Conservation (phyloP, 2,113 vertebrate species). For the Hystrix cristata region DNA sequence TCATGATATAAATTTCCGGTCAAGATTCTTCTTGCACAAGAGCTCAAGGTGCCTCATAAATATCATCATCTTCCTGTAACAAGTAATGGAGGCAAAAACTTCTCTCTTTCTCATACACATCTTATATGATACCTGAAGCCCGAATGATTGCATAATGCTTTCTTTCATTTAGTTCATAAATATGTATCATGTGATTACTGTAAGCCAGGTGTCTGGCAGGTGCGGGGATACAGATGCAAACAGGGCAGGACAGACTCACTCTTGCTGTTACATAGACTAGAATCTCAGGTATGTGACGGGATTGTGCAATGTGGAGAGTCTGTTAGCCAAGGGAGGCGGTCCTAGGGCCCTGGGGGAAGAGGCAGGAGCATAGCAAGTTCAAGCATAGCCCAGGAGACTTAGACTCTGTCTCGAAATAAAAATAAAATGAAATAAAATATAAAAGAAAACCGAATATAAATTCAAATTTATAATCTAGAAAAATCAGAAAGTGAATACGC, state of each 20-base stretch:
- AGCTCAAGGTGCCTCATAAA: neutral
- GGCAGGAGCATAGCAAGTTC: neutral
- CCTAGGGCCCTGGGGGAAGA: neutral
- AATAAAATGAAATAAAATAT: neutral
- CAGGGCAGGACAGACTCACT: neutral
- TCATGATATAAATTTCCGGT: neutral
- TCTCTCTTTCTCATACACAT: neutral
- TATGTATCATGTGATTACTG: neutral
- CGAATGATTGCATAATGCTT: neutral
- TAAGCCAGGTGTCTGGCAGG: neutral
- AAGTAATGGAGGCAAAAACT: neutral
- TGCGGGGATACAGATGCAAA: neutral
- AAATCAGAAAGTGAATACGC: neutral
- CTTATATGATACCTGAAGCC: conserved; percentile 16
- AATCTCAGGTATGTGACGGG: neutral
- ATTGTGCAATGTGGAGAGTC: neutral
- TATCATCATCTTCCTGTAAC: neutral
- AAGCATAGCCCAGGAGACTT: neutral
- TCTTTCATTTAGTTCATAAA: conserved; percentile 37
- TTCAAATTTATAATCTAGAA: neutral
- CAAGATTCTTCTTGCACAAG: neutral
- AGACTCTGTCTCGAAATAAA: neutral
- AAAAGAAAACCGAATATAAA: conserved; percentile 19
- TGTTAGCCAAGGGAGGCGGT: neutral
- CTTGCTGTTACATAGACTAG: neutral